Evolutionary conservation across 2,888 invertebrate genomes (phyloP).

Genomic region (Drosophila multiciliata): DNA sequence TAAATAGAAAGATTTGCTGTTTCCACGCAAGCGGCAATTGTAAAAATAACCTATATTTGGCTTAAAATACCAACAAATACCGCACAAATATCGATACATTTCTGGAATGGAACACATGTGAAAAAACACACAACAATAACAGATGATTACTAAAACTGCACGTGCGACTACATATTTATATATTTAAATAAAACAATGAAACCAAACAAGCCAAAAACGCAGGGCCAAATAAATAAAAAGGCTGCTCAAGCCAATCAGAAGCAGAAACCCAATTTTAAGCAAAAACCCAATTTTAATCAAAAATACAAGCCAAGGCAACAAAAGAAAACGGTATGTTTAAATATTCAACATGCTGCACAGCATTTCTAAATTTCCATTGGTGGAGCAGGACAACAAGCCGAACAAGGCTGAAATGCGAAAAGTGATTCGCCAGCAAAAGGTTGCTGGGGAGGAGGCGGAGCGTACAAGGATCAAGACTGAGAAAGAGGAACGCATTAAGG

Average conservation of each 20-base stretch:
- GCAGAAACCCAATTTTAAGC: conserved; percentile 2
- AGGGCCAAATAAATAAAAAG: conserved; percentile 36
- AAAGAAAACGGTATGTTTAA: conserved; percentile 35
- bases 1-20: not conserved
- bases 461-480: conserved; percentile 83
- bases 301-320: conserved; percentile 51
- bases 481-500: conserved; percentile 87
- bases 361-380: accelerated
- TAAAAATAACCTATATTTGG: conserved; percentile 11
- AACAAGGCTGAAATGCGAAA: conserved; percentile 63
- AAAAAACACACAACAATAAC: not conserved
- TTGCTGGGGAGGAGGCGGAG: conserved; percentile 58
- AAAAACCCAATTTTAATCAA: conserved; percentile 52
- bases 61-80: conserved; percentile 15
- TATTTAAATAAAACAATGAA: conserved; percentile 39
- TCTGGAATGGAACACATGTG: not conserved
- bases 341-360: not conserved
- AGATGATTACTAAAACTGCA: conserved; percentile 41
- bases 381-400: conserved; percentile 53
- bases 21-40: conserved; percentile 19
- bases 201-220: conserved; percentile 36
- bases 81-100: not conserved
- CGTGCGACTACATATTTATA: conserved; percentile 51
- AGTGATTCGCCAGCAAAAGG: conserved; percentile 61
- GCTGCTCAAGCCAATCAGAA: conserved; percentile 11